Evolutionary conservation across 2,888 invertebrate species (phyloP).

Genomic region (Drosophila peninsularis): DNA sequence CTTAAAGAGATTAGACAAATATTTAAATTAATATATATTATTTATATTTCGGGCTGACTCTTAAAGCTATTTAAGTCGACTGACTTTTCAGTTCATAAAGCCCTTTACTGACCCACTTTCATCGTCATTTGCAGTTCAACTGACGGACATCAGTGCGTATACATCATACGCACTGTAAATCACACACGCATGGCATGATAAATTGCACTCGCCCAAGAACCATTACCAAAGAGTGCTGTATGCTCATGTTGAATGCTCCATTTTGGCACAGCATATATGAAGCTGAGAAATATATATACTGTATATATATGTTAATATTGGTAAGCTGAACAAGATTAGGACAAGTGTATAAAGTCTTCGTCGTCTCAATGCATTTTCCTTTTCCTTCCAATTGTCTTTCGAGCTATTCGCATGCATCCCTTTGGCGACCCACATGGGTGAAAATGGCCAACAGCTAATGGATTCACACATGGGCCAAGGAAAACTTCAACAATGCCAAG

Average conservation of each 20-base stretch:
- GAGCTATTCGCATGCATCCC: slow-evolving; percentile 13
- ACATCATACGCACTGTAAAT: slow-evolving; percentile 48
- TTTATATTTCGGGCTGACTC: background rate
- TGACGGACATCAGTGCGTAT: slow-evolving; percentile 49
- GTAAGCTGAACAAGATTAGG: too few species aligned
- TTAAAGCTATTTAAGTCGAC: background rate
- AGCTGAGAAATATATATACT: background rate
- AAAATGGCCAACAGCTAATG: background rate
- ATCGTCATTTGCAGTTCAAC: slow-evolving; percentile 9
- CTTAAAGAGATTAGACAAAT: background rate
- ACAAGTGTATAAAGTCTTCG: background rate
- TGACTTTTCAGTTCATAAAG: background rate
- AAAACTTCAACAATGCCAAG: background rate
- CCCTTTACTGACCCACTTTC: background rate
- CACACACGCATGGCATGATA: slow-evolving; percentile 55
- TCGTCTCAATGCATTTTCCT: background rate
- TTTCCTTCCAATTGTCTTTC: slow-evolving; percentile 25
- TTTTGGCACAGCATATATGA: background rate
- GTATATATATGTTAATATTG: too few species aligned
- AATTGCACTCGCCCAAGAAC: slow-evolving; percentile 30
- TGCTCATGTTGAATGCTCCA: background rate
- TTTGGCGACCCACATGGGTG: slow-evolving; percentile 11
- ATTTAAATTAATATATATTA: background rate
- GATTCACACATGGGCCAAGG: background rate
- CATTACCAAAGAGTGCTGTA: background rate